Evolutionary conservation across 1,140 invertebrate species (phyloP), one percentile per base, ranked within the genome.

Genomic region (Vanessa tameamea): DNA sequence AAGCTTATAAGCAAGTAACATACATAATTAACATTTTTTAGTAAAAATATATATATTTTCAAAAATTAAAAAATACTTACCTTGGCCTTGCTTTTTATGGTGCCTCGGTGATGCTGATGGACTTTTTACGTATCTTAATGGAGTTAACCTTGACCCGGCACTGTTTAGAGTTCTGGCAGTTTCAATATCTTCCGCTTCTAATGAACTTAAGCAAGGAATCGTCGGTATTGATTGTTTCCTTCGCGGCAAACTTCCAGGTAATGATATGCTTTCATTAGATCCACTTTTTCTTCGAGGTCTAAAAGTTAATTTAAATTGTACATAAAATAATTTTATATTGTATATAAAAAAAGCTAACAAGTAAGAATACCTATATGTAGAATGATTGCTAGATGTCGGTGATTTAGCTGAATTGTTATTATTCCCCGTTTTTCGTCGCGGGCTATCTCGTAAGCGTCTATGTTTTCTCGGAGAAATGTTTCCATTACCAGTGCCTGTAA

Each of bases 171-270:
- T 88, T 71, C 86, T 80, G 20, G 87, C 86, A 26, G 89, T 90
- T 81, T 90, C 92, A 70, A 93, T 92, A 67, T 95, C 94, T 77
- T 94, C 92, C 1, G 93, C 93, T 76, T 94, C 93, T 57, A 93
- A 80, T 9, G 93, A 93, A 80, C 92, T 92, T 26, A 93, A 69
- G 64, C 89, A 90, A 59, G 92, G 89, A 48, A 89, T 73, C 47
- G 91, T 93, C n/a, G 93, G 92, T 73, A 93, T 94, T 8, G 92
- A 93, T n/a, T 95, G 94, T 86, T 95, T 94, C 86, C 95, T 93
- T 78, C 95, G 89, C 4, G 95, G 95, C 50, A 96, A 86, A 79
- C 95, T 95, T 43, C 95, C 95, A 3, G 95, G 95, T 53, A 95
- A 82, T 66, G 94, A 95, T 77, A 94, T 95, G 83, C 94, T 93